Conservation (phyloP, 2,113 vertebrate genomes). For the Anser brachyrhynchus region DNA sequence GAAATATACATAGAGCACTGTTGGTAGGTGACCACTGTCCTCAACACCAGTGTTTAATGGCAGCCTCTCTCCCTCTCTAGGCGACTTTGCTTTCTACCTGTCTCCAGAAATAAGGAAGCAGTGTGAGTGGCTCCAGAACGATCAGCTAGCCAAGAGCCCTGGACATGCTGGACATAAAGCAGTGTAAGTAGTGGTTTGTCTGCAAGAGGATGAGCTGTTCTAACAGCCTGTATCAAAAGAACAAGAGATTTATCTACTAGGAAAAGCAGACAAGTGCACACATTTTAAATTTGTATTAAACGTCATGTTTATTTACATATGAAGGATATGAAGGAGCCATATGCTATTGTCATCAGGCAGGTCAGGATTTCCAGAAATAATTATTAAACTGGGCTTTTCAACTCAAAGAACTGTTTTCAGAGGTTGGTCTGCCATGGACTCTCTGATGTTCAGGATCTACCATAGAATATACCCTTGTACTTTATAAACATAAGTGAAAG, state of each 20-base stretch:
- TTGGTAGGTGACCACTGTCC: not conserved
- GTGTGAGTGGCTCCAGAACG: constrained; percentile 87
- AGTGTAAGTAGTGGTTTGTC: constrained; percentile 76
- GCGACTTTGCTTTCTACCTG: constrained; percentile 88
- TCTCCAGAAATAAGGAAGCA: constrained; percentile 86
- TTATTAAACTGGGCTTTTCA: not conserved
- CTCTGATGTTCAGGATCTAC: not conserved
- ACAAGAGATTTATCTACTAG: not conserved
- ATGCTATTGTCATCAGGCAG: not conserved
- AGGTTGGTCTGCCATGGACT: not conserved
- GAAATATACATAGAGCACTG: not conserved
- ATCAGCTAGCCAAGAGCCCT: constrained; percentile 79
- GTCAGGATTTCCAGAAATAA: not conserved
- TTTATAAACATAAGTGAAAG: not conserved
- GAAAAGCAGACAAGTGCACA: not conserved
- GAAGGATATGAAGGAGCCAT: not conserved
- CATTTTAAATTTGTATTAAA: not conserved
- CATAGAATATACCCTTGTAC: not conserved
- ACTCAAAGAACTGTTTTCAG: not conserved
- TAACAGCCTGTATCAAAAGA: not conserved
- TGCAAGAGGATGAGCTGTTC: not conserved
- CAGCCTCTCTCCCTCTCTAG: constrained; percentile 69
- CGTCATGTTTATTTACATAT: not conserved
- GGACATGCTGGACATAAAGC: constrained; percentile 62
- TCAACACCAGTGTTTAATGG: not conserved